A percentile compares a stretch with the other conserved stretches of the same genome.
These are phyloP conservation scores for Lepidurus couesii DNA, from an alignment of 1,140 invertebrate species.

Conservation along the genomic window DNA sequence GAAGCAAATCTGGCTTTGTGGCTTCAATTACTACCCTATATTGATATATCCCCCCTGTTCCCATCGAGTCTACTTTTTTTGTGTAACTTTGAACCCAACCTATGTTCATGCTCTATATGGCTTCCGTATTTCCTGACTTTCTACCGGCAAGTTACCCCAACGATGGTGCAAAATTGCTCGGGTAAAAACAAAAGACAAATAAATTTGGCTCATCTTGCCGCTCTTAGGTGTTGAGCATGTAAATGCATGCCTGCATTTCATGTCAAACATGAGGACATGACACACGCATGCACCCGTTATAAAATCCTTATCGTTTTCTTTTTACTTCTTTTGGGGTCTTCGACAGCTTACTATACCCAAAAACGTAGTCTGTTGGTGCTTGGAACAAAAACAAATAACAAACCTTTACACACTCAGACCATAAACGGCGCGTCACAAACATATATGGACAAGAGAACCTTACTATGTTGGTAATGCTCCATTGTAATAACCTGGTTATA, in stretches of 20 bases:
- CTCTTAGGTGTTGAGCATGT: neutral
- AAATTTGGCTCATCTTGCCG: neutral
- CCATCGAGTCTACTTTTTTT: too few species aligned
- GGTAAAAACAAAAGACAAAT: neutral
- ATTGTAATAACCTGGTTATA: constrained; percentile 22
- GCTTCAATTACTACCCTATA: too few species aligned
- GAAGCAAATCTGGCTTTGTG: neutral
- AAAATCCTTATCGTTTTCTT: constrained; percentile 20
- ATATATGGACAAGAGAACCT: constrained; percentile 15
- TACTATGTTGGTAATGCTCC: constrained; percentile 14
- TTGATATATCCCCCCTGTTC: too few species aligned
- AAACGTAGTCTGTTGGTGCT: neutral
- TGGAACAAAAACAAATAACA: constrained; percentile 2
- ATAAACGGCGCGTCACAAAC: constrained; percentile 17
- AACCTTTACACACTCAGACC: constrained; percentile 5
- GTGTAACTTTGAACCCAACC: too few species aligned
- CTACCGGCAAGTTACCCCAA: neutral
- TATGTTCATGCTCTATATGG: too few species aligned
- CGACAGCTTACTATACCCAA: constrained; percentile 18
- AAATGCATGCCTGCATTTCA: neutral
- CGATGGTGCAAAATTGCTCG: neutral
- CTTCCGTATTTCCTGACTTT: neutral
- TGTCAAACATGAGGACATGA: constrained; percentile 10
- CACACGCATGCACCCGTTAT: constrained; percentile 14
- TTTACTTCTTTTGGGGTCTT: neutral